Conservation (phyloP, 2,113 vertebrate species). For the Pseudopipra pipra region DNA sequence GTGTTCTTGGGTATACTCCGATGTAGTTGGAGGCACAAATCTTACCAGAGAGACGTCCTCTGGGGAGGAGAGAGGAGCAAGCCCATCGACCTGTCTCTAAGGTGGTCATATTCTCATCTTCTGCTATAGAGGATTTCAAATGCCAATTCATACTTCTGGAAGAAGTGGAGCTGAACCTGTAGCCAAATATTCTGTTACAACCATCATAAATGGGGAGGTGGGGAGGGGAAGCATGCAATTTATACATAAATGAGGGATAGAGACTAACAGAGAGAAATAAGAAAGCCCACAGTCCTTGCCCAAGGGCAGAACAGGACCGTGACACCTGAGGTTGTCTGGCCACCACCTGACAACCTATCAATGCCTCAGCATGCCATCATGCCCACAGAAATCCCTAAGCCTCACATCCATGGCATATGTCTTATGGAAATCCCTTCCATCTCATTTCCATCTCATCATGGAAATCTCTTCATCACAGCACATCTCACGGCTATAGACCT, state of each 20-base stretch:
- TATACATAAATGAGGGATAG: not conserved
- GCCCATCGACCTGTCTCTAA: not conserved
- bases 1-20: not conserved
- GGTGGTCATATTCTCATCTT: not conserved
- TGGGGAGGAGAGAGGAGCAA: not conserved
- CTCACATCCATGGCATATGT: not conserved
- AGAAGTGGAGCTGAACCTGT: not conserved
- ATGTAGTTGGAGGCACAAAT: not conserved
- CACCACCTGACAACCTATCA: not conserved
- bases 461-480: not conserved
- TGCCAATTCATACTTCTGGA: not conserved
- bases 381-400: not conserved
- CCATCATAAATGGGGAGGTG: not conserved
- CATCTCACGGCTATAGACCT: not conserved
- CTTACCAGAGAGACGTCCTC: not conserved
- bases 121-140: not conserved
- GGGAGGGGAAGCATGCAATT: not conserved
- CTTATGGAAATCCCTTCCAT: not conserved
- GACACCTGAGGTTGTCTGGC: not conserved
- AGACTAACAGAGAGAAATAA: not conserved
- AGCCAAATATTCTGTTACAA: not conserved
- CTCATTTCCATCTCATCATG: too few relatives aligned
- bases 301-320: not conserved
- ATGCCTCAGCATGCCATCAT: not conserved
- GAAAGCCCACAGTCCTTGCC: not conserved